Percentiles rank a stretch among this genome's conserved stretches.
Conservation (phyloP, 1,140 invertebrate genomes). For the Drosophila neocordata region DNA sequence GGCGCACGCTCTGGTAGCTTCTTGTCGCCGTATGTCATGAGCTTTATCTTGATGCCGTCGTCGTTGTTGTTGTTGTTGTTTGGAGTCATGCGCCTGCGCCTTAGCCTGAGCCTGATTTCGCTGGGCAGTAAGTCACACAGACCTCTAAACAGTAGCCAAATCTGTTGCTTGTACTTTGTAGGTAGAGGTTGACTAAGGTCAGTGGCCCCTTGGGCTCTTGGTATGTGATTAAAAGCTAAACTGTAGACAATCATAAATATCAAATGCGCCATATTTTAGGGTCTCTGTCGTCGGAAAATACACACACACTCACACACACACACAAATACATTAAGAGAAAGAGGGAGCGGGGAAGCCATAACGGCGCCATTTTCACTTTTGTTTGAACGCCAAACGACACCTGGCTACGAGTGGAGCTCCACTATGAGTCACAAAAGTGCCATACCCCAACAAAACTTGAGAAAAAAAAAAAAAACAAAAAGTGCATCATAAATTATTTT, state of each 20-base stretch:
- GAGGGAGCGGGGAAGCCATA: slow-evolving; percentile 24
- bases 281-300: slow-evolving; percentile 33
- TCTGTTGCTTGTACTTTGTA: slow-evolving; percentile 17
- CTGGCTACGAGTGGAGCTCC: slow-evolving; percentile 46
- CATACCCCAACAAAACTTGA: slow-evolving; percentile 8
- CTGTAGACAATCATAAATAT: slow-evolving; percentile 77
- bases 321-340: slow-evolving; percentile 17
- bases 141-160: slow-evolving; percentile 60
- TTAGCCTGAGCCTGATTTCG: slow-evolving; percentile 63
- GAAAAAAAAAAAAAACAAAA: slow-evolving; percentile 43
- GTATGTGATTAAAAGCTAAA: slow-evolving; percentile 72
- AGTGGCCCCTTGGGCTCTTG: slow-evolving; percentile 57
- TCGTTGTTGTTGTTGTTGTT: slow-evolving; percentile 56
- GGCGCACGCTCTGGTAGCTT: slow-evolving; percentile 74
- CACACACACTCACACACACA: slow-evolving; percentile 10
- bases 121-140: slow-evolving; percentile 70
- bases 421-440: slow-evolving; percentile 59
- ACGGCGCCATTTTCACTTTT: slow-evolving; percentile 66
- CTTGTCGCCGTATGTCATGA: slow-evolving; percentile 80
- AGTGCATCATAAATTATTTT: slow-evolving; percentile 80
- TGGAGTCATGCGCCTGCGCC: slow-evolving; percentile 52
- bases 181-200: slow-evolving; percentile 68
- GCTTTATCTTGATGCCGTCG: slow-evolving; percentile 74
- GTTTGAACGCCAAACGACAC: slow-evolving; percentile 66
- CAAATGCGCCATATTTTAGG: slow-evolving; percentile 77